Evolutionary conservation across 2,888 invertebrate genomes (phyloP), one percentile per base, ranked within the genome.

Genomic region (Frankliniella intonsa): DNA sequence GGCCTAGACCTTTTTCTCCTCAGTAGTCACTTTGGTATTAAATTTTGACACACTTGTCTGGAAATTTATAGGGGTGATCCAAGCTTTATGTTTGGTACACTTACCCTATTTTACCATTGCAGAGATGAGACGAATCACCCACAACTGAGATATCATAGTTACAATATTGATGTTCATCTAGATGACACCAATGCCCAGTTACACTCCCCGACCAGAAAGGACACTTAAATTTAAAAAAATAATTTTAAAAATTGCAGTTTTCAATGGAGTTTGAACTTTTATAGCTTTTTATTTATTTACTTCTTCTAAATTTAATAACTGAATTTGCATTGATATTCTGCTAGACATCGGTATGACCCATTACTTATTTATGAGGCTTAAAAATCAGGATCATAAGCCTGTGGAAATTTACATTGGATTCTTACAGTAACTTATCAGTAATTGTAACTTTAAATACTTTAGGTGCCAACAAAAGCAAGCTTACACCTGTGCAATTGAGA

Each of bases 141-240:
- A 3, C 38, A 38, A 38, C 38, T 38, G n/a, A n/a, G n/a, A n/a
- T 55, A 38, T 5, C 38, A 38, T 38, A 38, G 38, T 38, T 38
- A 38, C 38, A 38, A 38, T 38, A 38, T 38, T 38, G 38, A 38
- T 38, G 38, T 5, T 3, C 2, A 38, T 38, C 38, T 76, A 22
- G 69, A 76, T 76, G 69, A 76, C 69, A 22, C 69, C 69, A 76
- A 76, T 76, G 69, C 69, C 69, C 69, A 76, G 69, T 76, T 12
- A 22, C 25, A 76, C 25, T 25, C 69, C 69, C 69, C 12, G 25
- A 25, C 11, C 5, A 69, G 25, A 69, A 22, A 25, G 69, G 22
- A 25, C 69, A 76, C 22, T 25, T 25, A 76, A 22, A 76, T 25
- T 25, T 12, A 25, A 25, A 10, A 76, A 76, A 76, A 25, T 76